Evolutionary conservation across 1,140 invertebrate genomes (phyloP).

Genomic region (Diorhabda carinulata): DNA sequence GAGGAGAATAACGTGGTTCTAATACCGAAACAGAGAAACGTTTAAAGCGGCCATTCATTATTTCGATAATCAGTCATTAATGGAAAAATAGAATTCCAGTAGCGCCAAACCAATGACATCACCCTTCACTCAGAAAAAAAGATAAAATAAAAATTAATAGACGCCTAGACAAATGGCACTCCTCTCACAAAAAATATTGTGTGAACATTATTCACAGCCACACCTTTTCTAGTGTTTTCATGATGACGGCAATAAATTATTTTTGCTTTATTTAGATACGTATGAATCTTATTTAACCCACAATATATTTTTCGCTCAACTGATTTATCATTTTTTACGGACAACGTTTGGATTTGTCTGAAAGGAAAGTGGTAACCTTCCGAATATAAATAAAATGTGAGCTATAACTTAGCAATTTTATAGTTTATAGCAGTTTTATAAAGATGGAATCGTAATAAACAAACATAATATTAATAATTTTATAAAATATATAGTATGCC

Average conservation of each 20-base stretch:
- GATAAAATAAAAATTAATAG: constrained; percentile 44
- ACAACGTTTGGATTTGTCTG: too few relatives aligned
- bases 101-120: constrained; percentile 27
- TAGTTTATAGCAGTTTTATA: too few relatives aligned
- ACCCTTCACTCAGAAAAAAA: constrained; percentile 31
- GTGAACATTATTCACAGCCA: constrained; percentile 44
- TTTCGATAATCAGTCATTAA: constrained; percentile 34
- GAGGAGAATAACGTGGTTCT: too few relatives aligned
- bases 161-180: constrained; percentile 41
- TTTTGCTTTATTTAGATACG: constrained; percentile 10
- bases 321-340: not conserved
- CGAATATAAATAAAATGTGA: too few relatives aligned
- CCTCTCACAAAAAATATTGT: constrained; percentile 42
- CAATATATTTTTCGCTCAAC: not conserved
- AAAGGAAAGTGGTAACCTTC: too few relatives aligned
- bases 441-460: too few relatives aligned
- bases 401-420: too few relatives aligned
- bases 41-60: constrained; percentile 37
- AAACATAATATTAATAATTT: too few relatives aligned
- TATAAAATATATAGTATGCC: too few relatives aligned
- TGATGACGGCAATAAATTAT: constrained; percentile 40
- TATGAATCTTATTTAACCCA: constrained; percentile 1
- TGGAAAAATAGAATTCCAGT: constrained; percentile 32
- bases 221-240: constrained; percentile 42
- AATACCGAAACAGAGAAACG: constrained; percentile 28